phyloP scores from a whole-genome alignment of 1,140 invertebrate genomes.

The Zaprionus davidi region DNA sequence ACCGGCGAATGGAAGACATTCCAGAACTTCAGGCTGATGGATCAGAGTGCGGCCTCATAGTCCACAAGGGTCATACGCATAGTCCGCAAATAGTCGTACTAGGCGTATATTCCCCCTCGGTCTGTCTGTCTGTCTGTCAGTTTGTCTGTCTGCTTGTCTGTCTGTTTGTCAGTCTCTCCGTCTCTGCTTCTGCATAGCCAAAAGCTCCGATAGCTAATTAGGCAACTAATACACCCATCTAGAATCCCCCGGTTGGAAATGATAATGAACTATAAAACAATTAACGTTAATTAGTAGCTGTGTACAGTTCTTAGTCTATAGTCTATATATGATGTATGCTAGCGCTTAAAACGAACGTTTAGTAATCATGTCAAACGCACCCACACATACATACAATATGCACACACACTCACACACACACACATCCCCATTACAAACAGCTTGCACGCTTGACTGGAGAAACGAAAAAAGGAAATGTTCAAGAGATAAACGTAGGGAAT shows the following conservation, averaged over 20 bases:
- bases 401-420: constrained; percentile 15
- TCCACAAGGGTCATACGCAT: constrained; percentile 77
- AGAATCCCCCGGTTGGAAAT: constrained; percentile 35
- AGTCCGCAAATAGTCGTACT: constrained; percentile 55
- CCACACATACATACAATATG: constrained; percentile 26
- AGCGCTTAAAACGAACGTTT: constrained; percentile 74
- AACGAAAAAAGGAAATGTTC: constrained; percentile 20
- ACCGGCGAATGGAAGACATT: constrained; percentile 94
- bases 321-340: constrained; percentile 59
- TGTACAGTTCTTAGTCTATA: constrained; percentile 77
- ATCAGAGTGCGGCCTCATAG: constrained; percentile 77
- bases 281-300: constrained; percentile 81
- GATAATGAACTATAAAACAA: constrained; percentile 74
- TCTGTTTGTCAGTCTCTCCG: constrained; percentile 39
- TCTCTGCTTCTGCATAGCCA: constrained; percentile 55
- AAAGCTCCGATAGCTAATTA: constrained; percentile 51
- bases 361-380: constrained; percentile 55
- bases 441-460: constrained; percentile 63
- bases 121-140: constrained; percentile 45
- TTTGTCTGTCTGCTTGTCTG: constrained; percentile 27
- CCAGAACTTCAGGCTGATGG: constrained; percentile 88
- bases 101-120: constrained; percentile 33
- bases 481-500: constrained; percentile 37
- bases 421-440: constrained; percentile 29
- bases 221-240: constrained; percentile 42